phyloP scores from a whole-genome alignment of 2,888 invertebrate species.

The Molanna angustata region DNA sequence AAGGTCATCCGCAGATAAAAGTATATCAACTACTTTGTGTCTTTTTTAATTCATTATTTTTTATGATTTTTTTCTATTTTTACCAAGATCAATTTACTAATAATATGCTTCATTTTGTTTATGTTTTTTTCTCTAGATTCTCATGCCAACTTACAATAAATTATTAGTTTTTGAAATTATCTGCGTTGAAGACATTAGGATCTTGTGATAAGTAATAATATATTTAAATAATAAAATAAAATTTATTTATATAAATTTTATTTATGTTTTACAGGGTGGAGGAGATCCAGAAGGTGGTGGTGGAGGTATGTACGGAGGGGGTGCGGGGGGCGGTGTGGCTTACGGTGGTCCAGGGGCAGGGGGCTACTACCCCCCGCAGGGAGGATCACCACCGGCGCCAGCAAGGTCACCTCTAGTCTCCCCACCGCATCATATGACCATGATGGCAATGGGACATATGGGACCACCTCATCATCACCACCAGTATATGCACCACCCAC shows the following conservation, averaged over 20 bases:
- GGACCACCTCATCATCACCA: conserved; percentile 41
- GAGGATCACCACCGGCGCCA: conserved; percentile 54
- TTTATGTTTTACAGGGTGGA: conserved; percentile 39
- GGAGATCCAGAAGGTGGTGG: conserved; percentile 49
- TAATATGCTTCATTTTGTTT: conserved; percentile 11
- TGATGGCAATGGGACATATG: conserved; percentile 33
- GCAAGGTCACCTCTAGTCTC: conserved; percentile 44
- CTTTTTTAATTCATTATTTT: too few species aligned
- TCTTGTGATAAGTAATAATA: too few species aligned
- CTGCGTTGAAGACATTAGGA: too few species aligned
- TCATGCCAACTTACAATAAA: too few species aligned
- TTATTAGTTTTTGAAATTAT: too few species aligned
- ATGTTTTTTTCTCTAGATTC: too few species aligned
- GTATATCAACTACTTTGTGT: too few species aligned
- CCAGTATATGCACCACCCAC: conserved; percentile 46
- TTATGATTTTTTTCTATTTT: background rate
- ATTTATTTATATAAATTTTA: background rate
- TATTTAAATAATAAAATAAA: too few species aligned
- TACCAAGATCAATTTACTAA: background rate
- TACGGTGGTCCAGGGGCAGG: conserved; percentile 7
- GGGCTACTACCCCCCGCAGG: conserved; percentile 52
- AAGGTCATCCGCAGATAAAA: too few species aligned
- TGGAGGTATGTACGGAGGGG: conserved; percentile 41
- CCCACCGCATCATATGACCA: conserved; percentile 35
- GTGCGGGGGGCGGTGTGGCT: conserved; percentile 13